Evolutionary conservation across 2,888 invertebrate genomes (phyloP), one percentile per base, ranked within the genome.

Genomic region (Clostera curtula): DNA sequence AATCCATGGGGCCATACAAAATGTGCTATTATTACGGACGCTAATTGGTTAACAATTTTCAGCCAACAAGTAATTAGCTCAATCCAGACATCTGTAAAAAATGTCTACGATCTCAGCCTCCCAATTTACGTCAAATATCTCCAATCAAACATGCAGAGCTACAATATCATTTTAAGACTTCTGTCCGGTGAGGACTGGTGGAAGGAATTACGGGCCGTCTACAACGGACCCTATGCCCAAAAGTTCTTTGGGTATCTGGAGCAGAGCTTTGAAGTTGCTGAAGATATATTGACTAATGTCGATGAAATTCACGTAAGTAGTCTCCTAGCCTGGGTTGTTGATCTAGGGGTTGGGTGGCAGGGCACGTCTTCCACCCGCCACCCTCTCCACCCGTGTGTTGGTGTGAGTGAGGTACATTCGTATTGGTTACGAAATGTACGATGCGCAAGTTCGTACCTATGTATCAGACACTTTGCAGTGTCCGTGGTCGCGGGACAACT

Each of bases 301-400:
- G 82, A 84, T 57, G 55, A 64, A 27, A 64, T 85, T 39, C 76
- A 80, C 50, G 85, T 85, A 47, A 71, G 74, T 63, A 20, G n/a
- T 19, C 5, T 2, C 5, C 24, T 25, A 4, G 9, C 7, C 19
- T 13, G 1, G 7, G 10, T 19, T 19, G n/a, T n/a, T n/a, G n/a
- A n/a, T n/a, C n/a, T n/a, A n/a, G n/a, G n/a, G n/a, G n/a, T n/a
- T n/a, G n/a, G n/a, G n/a, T n/a, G n/a, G n/a, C n/a, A n/a, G n/a
- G n/a, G n/a, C n/a, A n/a, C n/a, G n/a, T n/a, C n/a, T n/a, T n/a
- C n/a, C n/a, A n/a, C n/a, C n/a, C n/a, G n/a, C n/a, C n/a, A n/a
- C n/a, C n/a, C n/a, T n/a, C n/a, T n/a, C n/a, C n/a, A n/a, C n/a
- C n/a, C n/a, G n/a, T n/a, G n/a, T n/a, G n/a, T n/a, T n/a, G n/a